Base-by-base conservation (phyloP, 1,140 invertebrate genomes). In the Tachypleus tridentatus region DNA sequence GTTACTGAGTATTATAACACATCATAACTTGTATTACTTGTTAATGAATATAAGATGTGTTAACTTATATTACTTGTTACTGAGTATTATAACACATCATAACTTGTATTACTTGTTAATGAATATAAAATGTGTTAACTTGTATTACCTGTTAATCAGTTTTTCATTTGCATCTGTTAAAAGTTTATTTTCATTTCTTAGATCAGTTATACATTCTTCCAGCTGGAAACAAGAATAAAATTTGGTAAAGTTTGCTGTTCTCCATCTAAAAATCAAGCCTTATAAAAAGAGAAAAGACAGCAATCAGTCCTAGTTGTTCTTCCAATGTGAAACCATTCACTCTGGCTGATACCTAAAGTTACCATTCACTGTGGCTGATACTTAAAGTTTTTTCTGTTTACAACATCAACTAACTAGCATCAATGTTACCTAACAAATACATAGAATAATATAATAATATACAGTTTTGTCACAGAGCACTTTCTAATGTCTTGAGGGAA, bases 131-230 rank as follows among this genome's bases (percentile, higher is more conserved):
- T 59, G 10, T 47, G 4, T 10, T 59, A 5, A 60, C 48, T 48
- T 49, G 4, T 51, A 49, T 57, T 62, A 77, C 77, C 76, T 78
- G 64, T 71, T 75, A 47, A 79, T 74, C 63, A 81, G 73, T 64
- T 79, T 80, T 60, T 77, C 75, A 73, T 81, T 80, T 49, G 78
- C 74, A 65, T 80, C 79, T 65, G 76, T 78, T 49, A 81, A 64
- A 53, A 80, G 72, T 53, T 75, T 70, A 69, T 74, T 77, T 67
- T 81, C 79, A 57, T 74, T 78, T 60, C 76, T 69, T 7, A 79
- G 63, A 63, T 75, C 75, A 48, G 65, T 69, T 29, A 77, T 65
- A 61, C 76, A 73, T 65, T 77, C 76, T 70, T 80, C 72, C n/a
- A 76, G 62, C 76, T 79, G 57, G 61, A 71, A 70, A 60, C n/a